Conservation (phyloP, 2,113 vertebrate species). For the Lanius ludovicianus region DNA sequence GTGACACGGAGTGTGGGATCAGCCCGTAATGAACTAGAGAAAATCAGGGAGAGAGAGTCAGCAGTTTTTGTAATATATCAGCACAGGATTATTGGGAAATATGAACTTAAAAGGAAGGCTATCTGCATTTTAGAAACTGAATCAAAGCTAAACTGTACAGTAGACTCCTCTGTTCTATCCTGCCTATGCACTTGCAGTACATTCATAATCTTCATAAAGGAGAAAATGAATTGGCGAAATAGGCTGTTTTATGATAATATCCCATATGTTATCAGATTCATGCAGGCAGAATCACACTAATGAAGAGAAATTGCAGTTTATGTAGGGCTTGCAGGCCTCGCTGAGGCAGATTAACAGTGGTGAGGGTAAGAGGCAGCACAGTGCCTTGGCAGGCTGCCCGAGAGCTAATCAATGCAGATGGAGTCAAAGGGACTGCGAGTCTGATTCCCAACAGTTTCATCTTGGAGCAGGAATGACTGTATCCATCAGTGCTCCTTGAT, state of each 20-base stretch:
- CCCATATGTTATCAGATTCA: constrained; percentile 71
- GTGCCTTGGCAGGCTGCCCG: constrained; percentile 73
- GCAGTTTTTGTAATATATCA: constrained; percentile 9
- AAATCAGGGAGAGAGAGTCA: neutral
- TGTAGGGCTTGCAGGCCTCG: constrained; percentile 62
- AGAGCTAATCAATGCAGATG: constrained; percentile 77
- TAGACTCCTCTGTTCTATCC: neutral
- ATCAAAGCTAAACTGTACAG: neutral
- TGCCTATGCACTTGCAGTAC: constrained; percentile 31
- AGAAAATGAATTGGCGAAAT: constrained; percentile 56
- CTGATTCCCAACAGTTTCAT: constrained; percentile 64
- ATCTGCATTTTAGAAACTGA: constrained; percentile 22
- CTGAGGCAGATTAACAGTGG: constrained; percentile 58
- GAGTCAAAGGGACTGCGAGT: constrained; percentile 70
- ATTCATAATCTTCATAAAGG: constrained; percentile 65
- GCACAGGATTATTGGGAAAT: constrained; percentile 4
- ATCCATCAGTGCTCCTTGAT: constrained; percentile 62
- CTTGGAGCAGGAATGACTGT: constrained; percentile 33
- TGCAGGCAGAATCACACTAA: constrained; percentile 69
- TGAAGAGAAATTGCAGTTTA: constrained; percentile 74
- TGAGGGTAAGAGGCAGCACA: constrained; percentile 56
- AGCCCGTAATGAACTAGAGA: neutral
- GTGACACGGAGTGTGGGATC: neutral
- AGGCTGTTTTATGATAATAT: constrained; percentile 62
- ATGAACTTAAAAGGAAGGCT: constrained; percentile 26